Base-by-base conservation (phyloP, 37 sponge, comb jelly and placozoan genomes). In the Hormiphora californensis region DNA sequence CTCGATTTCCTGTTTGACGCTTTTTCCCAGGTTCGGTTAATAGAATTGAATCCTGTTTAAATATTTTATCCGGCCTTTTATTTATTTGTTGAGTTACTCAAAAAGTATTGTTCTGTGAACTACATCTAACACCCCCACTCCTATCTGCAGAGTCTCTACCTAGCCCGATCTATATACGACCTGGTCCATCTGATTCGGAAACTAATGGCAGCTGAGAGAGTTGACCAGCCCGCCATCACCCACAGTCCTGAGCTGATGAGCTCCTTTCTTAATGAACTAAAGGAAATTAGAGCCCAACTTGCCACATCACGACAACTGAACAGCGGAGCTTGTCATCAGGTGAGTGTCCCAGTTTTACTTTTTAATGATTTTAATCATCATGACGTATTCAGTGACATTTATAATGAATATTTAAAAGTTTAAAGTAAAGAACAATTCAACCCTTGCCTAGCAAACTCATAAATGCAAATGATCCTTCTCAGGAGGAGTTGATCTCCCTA, bases 101-200 rank as follows among this genome's bases (percentile, higher is more conserved):
- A n/a, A n/a, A n/a, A n/a, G n/a, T n/a, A n/a, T n/a, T n/a, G n/a
- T n/a, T n/a, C n/a, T n/a, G n/a, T n/a, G n/a, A n/a, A n/a, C n/a
- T n/a, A n/a, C n/a, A n/a, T n/a, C n/a, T n/a, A n/a, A n/a, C n/a
- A n/a, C n/a, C 27, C 63, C 8, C 63, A 9, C 63, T 27, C n/a
- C 19, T 35, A 36, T 19, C 39, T 19, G 4, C 81, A 73, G 81
- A 73, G 81, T 73, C 46, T 73, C 1, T 73, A 73, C 81, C 81
- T 73, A 39, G 41, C 81, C 8, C 81, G 81, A 21, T 43, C 81
- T 39, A 73, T 73, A 1, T 73, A 73, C 81, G 81, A 73, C 81
- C 25, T 73, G 41, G 81, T 73, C 9, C 81, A 73, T 28, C 81
- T 73, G 25, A 73, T 73, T 3, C 41, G 81, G 25, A 73, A 43